Evolutionary conservation across 2,888 invertebrate genomes (phyloP).

Genomic region (Pherbina coryleti): DNA sequence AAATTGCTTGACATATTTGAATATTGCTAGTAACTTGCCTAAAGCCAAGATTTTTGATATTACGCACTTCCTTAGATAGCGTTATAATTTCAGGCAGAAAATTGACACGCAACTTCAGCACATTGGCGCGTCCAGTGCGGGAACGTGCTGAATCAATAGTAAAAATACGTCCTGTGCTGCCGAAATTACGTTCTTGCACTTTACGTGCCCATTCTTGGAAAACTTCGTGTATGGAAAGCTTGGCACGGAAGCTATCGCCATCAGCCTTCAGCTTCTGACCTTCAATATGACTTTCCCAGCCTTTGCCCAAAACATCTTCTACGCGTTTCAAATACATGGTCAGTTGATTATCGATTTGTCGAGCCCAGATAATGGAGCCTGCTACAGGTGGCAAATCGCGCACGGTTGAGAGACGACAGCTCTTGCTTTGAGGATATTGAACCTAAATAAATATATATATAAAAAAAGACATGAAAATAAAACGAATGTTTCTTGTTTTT

Average conservation of each 20-base stretch:
- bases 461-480: neutral
- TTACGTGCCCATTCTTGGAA: slow-evolving; percentile 98
- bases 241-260: slow-evolving; percentile 96
- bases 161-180: slow-evolving; percentile 94
- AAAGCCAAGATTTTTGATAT: slow-evolving; percentile 95
- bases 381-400: slow-evolving; percentile 97
- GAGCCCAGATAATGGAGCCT: slow-evolving; percentile 99
- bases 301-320: slow-evolving; percentile 97
- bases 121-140: slow-evolving; percentile 83
- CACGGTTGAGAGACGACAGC: slow-evolving; percentile 89
- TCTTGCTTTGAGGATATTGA: slow-evolving; percentile 95
- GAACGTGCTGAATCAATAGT: slow-evolving; percentile 87
- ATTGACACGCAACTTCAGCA: slow-evolving; percentile 92
- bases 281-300: slow-evolving; percentile 99
- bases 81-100: slow-evolving; percentile 98
- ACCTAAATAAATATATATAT: slow-evolving; percentile 73
- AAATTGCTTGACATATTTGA: neutral
- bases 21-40: slow-evolving; percentile 67
- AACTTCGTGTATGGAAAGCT: slow-evolving; percentile 95
- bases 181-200: slow-evolving; percentile 93
- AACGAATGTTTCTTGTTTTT: neutral
- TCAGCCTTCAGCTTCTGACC: slow-evolving; percentile 97
- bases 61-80: slow-evolving; percentile 97
- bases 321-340: slow-evolving; percentile 96
- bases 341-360: slow-evolving; percentile 97